Percentiles rank a stretch among this genome's conserved stretches.
These are phyloP conservation scores for Trichacis sp. DNA, from an alignment of 2,888 invertebrate species.

Conservation along the genomic window DNA sequence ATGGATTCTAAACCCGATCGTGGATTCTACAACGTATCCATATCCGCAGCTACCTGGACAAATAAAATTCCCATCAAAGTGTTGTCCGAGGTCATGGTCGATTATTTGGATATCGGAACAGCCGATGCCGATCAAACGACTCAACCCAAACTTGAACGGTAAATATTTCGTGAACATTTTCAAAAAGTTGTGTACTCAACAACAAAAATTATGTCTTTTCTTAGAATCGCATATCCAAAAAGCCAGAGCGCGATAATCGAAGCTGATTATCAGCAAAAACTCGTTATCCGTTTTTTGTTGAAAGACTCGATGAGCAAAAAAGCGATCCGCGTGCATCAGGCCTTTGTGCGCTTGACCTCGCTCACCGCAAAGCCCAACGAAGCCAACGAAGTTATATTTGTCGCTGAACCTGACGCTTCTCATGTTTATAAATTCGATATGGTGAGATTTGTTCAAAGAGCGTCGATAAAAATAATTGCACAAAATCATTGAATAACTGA, in stretches of 20 bases:
- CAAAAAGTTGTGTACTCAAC: too few species aligned
- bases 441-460: slow-evolving; percentile 70
- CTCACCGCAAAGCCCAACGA: slow-evolving; percentile 65
- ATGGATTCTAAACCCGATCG: slow-evolving; percentile 82
- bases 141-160: slow-evolving; percentile 79
- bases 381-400: slow-evolving; percentile 90
- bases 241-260: slow-evolving; percentile 79
- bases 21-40: slow-evolving; percentile 85
- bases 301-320: slow-evolving; percentile 78
- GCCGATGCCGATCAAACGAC: slow-evolving; percentile 92
- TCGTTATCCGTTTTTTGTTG: slow-evolving; percentile 84
- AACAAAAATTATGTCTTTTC: too few species aligned
- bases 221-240: slow-evolving; percentile 79
- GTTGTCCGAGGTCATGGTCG: slow-evolving; percentile 81
- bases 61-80: slow-evolving; percentile 75
- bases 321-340: slow-evolving; percentile 84
- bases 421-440: slow-evolving; percentile 91
- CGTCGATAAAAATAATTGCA: not conserved
- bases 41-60: slow-evolving; percentile 78
- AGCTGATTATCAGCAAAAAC: slow-evolving; percentile 91
- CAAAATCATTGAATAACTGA: not conserved
- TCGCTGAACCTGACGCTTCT: slow-evolving; percentile 87
- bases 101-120: slow-evolving; percentile 86
- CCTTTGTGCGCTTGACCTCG: slow-evolving; percentile 85
- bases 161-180: slow-evolving; percentile 44